These are phyloP conservation scores for Porites cylindrica DNA, from an alignment of 92 coral and sea anemone genomes.

Conservation along the genomic window DNA sequence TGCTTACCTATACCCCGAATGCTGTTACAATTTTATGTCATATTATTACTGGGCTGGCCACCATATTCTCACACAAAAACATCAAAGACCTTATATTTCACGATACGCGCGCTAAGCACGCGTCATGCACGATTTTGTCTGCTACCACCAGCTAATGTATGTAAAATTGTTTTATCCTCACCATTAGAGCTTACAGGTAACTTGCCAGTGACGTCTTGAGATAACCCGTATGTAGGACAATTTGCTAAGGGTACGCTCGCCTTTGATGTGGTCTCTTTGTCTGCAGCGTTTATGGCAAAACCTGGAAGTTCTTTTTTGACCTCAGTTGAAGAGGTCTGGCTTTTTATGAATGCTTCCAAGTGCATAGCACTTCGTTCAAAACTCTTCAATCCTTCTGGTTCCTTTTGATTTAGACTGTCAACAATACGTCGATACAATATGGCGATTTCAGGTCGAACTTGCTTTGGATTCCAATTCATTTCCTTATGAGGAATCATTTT, in stretches of 20 bases:
- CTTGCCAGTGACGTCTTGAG: not conserved
- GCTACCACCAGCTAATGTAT: too few relatives aligned
- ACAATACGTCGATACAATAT: not conserved
- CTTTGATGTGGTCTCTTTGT: not conserved
- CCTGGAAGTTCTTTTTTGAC: not conserved
- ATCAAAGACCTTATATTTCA: too few relatives aligned
- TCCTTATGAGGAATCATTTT: not conserved
- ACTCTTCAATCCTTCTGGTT: not conserved
- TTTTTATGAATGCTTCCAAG: not conserved
- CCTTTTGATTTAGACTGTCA: not conserved
- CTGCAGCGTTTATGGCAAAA: not conserved
- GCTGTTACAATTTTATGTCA: too few relatives aligned
- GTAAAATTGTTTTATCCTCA: not conserved
- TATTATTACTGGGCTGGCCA: too few relatives aligned
- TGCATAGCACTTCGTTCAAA: not conserved
- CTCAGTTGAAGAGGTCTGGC: not conserved
- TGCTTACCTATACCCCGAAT: too few relatives aligned
- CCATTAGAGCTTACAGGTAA: not conserved
- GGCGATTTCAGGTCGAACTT: not conserved
- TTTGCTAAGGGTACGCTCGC: not conserved
- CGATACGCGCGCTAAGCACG: not conserved
- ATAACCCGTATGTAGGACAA: not conserved
- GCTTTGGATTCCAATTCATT: constrained; percentile 1
- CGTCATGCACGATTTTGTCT: not conserved
- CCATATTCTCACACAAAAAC: too few relatives aligned